Conservation (phyloP, 2,797 vertebrate genomes). For the Ctenochaetus hawaiiensis region DNA sequence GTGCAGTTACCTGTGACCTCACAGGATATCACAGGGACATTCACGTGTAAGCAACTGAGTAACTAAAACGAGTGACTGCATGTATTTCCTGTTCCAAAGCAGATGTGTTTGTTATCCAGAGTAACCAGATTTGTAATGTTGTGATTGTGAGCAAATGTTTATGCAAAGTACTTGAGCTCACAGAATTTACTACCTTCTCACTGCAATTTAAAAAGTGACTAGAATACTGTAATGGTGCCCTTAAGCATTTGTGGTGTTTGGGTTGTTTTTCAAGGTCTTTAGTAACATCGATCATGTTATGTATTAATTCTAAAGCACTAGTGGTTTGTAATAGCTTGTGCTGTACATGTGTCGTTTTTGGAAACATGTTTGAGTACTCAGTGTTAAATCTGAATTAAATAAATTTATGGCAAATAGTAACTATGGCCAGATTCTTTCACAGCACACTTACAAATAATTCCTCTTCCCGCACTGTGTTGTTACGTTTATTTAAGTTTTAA, state of each 20-base stretch:
- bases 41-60: conserved; percentile 39
- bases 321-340: conserved; percentile 61
- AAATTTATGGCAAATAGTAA: conserved; percentile 64
- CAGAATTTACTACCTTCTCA: conserved; percentile 51
- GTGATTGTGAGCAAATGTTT: conserved; percentile 33
- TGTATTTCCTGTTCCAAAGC: conserved; percentile 63
- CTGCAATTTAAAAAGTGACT: conserved; percentile 34
- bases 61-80: conserved; percentile 73
- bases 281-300: conserved; percentile 42
- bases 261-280: conserved; percentile 38
- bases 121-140: conserved; percentile 18
- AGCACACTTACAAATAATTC: background rate
- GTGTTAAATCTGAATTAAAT: conserved; percentile 73
- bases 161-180: conserved; percentile 48
- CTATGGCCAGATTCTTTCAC: conserved; percentile 7
- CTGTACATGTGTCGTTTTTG: conserved; percentile 74
- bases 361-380: conserved; percentile 67
- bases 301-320: conserved; percentile 60
- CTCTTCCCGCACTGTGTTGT: background rate
- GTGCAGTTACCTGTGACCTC: conserved; percentile 36
- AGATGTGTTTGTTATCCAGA: conserved; percentile 41
- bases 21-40: conserved; percentile 23
- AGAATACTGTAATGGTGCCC: conserved; percentile 17
- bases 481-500: conserved; percentile 52
- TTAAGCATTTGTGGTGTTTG: conserved; percentile 50